These are phyloP conservation scores for Girardia tigrina DNA, from an alignment of 2,888 invertebrate species.

Conservation along the genomic window DNA sequence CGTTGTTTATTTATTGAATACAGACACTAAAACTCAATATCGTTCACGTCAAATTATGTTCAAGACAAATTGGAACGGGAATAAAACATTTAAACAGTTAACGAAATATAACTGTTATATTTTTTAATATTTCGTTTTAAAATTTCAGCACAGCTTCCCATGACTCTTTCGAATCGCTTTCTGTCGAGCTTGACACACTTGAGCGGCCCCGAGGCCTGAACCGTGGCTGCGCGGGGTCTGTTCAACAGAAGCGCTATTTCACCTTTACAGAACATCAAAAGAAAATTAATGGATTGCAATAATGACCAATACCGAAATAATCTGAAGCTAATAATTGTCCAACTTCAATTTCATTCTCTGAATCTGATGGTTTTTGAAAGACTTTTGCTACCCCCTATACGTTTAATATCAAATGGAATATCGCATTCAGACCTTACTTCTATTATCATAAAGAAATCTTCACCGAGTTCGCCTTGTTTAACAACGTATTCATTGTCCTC, in stretches of 20 bases:
- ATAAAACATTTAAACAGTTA: neutral
- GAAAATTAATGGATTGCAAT: no score
- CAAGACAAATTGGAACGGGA: neutral
- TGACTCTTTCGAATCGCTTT: neutral
- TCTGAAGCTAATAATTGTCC: conserved; percentile 3
- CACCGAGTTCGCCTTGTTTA: neutral
- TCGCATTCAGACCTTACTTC: no score
- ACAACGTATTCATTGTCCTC: neutral
- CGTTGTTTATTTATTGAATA: neutral
- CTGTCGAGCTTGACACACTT: neutral
- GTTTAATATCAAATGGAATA: neutral
- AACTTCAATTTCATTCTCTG: conserved; percentile 4
- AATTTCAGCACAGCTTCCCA: conserved; percentile 15
- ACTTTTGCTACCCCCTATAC: neutral
- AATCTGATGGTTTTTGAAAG: conserved; percentile 14
- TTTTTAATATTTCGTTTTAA: neutral
- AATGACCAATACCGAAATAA: conserved; percentile 5
- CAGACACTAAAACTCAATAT: neutral
- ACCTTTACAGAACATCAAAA: neutral
- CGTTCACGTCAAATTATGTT: neutral
- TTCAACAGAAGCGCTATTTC: neutral
- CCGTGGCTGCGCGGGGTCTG: neutral
- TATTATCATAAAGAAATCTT: conserved; percentile 13
- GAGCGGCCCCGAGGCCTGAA: neutral
- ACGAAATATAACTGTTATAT: neutral